Evolutionary conservation across 2,797 vertebrate genomes (phyloP), one percentile per base, ranked within the genome.

Genomic region (Babyrousa celebensis): DNA sequence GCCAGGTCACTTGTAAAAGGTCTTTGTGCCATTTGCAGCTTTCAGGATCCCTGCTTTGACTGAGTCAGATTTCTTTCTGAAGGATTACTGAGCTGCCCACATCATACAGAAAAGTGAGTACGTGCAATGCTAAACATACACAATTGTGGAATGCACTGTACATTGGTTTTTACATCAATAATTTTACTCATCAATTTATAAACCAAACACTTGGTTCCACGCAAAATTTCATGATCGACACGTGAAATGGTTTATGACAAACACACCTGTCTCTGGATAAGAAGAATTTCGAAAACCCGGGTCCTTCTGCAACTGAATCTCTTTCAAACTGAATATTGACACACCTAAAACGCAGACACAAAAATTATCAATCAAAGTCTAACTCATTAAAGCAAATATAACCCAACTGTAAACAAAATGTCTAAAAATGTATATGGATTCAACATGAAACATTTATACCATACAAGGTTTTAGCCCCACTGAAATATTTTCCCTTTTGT

Each of bases 251-350:
- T 98, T 98, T 98, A 98, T 97, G 95, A 98, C 98, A 98, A 98
- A 98, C 98, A 94, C 98, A 99, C 99, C 99, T 98, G 99, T 99
- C 98, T 99, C 99, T 95, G 99, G 99, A 98, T 99, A 99, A 27
- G 99, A 99, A 95, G 99, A 99, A 99, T 99, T 99, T 98, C 99
- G 99, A 99, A 99, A 99, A 98, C 99, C 99, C n/a, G 99, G 99
- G 97, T 99, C 99, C 98, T 99, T 99, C 98, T 99, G 99, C 98
- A 99, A 98, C 83, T 99, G 99, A 98, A 99, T 99, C 97, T 99
- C 99, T 98, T 99, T 99, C 98, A 99, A 98, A 96, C 99, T 99
- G 99, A 99, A 99, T 99, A 99, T 99, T 77, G 99, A 99, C 93
- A 99, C 98, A 98, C 98, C 99, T 99, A 98, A 70, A 99, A 98